phyloP scores from a whole-genome alignment of 1,140 invertebrate genomes.

The Euborellia annulipes region DNA sequence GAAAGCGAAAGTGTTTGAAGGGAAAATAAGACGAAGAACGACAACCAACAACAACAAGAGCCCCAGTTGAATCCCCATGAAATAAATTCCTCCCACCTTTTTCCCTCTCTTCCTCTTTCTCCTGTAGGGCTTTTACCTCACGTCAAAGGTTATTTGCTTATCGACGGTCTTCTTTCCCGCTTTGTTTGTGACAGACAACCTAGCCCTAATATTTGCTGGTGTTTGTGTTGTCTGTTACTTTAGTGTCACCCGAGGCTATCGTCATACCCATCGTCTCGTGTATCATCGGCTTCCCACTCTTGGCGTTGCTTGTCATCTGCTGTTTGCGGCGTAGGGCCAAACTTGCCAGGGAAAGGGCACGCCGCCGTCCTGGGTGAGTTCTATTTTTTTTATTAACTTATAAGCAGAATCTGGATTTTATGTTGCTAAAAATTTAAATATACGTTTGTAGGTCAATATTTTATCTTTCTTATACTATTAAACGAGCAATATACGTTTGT shows the following conservation, averaged over 20 bases:
- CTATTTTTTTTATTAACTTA: no score
- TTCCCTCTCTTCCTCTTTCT: neutral
- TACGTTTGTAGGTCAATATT: no score
- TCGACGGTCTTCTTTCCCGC: neutral
- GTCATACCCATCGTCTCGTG: constrained; percentile 78
- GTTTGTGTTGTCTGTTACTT: constrained; percentile 23
- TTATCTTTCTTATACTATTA: no score
- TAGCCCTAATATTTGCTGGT: neutral
- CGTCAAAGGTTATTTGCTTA: neutral
- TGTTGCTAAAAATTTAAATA: no score
- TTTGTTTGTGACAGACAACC: no score
- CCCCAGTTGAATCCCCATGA: no score
- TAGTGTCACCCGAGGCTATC: constrained; percentile 75
- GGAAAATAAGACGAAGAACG: no score
- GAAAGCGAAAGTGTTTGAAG: no score
- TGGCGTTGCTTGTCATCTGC: constrained; percentile 73
- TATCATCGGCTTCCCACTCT: constrained; percentile 70
- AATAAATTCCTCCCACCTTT: no score
- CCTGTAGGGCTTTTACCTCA: neutral
- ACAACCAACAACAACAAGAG: no score
- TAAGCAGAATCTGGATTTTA: no score
- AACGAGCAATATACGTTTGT: no score
- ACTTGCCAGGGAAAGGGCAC: constrained; percentile 57
- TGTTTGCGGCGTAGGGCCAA: constrained; percentile 66
- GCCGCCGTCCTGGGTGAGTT: constrained; percentile 26